Base-by-base conservation (phyloP, 2,113 vertebrate genomes). In the Pseudorectes ferrugineus region DNA sequence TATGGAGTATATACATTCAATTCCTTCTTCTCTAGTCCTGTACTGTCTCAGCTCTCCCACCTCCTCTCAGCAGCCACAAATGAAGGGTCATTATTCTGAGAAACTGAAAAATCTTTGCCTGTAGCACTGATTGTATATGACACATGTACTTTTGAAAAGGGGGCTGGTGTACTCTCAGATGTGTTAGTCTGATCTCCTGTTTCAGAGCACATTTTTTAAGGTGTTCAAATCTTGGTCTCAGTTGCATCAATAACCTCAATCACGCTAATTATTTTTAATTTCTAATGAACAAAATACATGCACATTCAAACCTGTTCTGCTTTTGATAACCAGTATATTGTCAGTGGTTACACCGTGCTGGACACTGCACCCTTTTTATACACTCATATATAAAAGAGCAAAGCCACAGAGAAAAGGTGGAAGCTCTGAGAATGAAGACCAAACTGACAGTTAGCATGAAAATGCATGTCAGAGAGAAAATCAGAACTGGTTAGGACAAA, bases 371-470 rank as follows among this genome's bases (percentile, higher is more conserved):
- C 46, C 31, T 72, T 79, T 88, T 85, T 31, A 78, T 24, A 58
- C 12, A 20, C 36, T 79, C 10, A 17, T 43, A 73, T 13, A 66
- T 15, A 65, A 88, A 79, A 92, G 18, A 85, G 49, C 42, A 95
- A 92, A 95, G 49, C 45, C 82, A 83, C 38, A 92, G 90, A n/a
- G 80, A 90, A 92, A 88, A 42, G 22, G 66, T 71, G 58, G 92
- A 95, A 94, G 38, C 88, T 88, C 78, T 85, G 74, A 90, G 59
- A 94, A 90, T 21, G 29, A 86, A 88, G 38, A 70, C 20, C 38
- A 79, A 79, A 85, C 12, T 70, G 58, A 62, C 5, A 85, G 22
- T 22, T 92, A 92, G 46, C 33, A 49, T 33, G 10, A 23, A 54
- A 85, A 77, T 20, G 22, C 22, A 42, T 2, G 29, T 29, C 46